Percentiles rank a stretch among this genome's conserved stretches.
Conservation (phyloP, 2,113 vertebrate species). For the Peromyscus polionotus region DNA sequence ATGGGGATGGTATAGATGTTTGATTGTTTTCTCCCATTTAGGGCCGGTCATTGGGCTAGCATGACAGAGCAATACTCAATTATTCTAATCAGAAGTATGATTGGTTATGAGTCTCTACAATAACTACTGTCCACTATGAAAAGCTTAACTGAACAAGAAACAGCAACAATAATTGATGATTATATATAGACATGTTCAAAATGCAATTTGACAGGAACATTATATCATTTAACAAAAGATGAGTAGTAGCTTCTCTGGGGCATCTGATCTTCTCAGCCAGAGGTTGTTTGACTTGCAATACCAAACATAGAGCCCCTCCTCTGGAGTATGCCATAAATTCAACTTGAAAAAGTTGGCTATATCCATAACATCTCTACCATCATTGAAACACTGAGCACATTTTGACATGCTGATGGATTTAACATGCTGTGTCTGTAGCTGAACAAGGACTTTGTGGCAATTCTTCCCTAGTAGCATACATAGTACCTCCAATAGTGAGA, state of each 20-base stretch:
- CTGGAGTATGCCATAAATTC: neutral
- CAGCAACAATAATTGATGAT: neutral
- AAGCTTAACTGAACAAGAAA: neutral
- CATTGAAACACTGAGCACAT: neutral
- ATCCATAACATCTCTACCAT: neutral
- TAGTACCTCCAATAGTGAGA: neutral
- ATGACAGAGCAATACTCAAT: neutral
- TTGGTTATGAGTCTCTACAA: neutral
- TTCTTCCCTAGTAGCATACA: neutral
- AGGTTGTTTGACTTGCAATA: neutral
- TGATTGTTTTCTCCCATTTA: neutral
- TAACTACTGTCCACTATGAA: neutral
- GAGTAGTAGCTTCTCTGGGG: neutral
- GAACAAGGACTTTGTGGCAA: neutral
- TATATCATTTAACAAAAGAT: neutral
- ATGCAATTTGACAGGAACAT: neutral
- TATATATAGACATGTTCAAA: neutral
- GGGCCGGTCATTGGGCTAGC: neutral
- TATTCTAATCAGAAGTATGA: neutral
- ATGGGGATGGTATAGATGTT: neutral
- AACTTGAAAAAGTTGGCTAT: neutral
- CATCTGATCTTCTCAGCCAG: neutral
- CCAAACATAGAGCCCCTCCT: neutral
- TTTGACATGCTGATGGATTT: neutral
- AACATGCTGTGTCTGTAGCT: neutral